Evolutionary conservation across 2,888 invertebrate genomes (phyloP).

Genomic region (Drosophila macrothrix): DNA sequence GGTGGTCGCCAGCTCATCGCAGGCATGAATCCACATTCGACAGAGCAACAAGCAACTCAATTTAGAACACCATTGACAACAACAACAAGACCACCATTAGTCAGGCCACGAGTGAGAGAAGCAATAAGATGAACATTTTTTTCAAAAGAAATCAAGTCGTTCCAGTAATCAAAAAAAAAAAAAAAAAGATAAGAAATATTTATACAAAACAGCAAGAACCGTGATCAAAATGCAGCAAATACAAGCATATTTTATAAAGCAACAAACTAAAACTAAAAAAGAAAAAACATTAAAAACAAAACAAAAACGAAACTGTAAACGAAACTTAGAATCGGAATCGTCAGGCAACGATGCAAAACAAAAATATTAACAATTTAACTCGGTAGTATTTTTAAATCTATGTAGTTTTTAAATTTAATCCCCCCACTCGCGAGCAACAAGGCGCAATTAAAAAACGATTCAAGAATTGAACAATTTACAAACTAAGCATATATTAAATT

Average conservation of each 20-base stretch:
- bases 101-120: slow-evolving; percentile 60
- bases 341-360: slow-evolving; percentile 74
- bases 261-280: slow-evolving; percentile 50
- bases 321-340: slow-evolving; percentile 62
- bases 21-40: slow-evolving; percentile 39
- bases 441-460: slow-evolving; percentile 60
- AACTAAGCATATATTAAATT: slow-evolving; percentile 36
- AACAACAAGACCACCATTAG: slow-evolving; percentile 48
- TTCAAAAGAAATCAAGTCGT: slow-evolving; percentile 73
- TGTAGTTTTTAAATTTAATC: slow-evolving; percentile 63
- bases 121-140: slow-evolving; percentile 55
- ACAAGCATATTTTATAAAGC: slow-evolving; percentile 74
- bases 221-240: slow-evolving; percentile 74
- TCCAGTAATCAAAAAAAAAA: slow-evolving; percentile 71
- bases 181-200: slow-evolving; percentile 33
- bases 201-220: slow-evolving; percentile 74
- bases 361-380: slow-evolving; percentile 53
- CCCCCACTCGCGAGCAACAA: slow-evolving; percentile 47
- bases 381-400: slow-evolving; percentile 71
- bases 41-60: slow-evolving; percentile 19
- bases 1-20: slow-evolving; percentile 40
- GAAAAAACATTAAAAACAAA: slow-evolving; percentile 12
- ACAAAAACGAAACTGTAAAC: slow-evolving; percentile 58
- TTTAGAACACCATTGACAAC: slow-evolving; percentile 26
- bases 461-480: slow-evolving; percentile 47